Percentiles rank a stretch among this genome's conserved stretches.
Conservation (phyloP, 2,113 vertebrate species). For the Willisornis vidua region DNA sequence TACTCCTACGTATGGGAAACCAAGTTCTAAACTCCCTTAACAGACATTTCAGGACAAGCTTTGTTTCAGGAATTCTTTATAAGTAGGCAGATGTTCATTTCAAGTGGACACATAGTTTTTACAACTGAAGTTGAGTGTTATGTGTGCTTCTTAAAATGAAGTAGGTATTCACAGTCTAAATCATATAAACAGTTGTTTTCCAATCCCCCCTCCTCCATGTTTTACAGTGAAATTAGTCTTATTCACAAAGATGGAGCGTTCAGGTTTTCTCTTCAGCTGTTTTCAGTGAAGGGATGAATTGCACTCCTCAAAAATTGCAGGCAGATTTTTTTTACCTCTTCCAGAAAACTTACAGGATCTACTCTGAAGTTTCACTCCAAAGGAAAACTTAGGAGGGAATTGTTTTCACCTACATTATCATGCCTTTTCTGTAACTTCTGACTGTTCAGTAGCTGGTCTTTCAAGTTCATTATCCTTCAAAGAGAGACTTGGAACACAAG, state of each 20-base stretch:
- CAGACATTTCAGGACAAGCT: neutral
- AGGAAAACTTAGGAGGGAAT: neutral
- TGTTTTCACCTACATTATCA: neutral
- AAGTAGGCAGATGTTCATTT: neutral
- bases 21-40: neutral
- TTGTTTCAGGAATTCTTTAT: neutral
- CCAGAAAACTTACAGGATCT: neutral
- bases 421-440: neutral
- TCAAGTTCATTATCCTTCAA: neutral
- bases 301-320: neutral
- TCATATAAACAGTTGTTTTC: neutral
- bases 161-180: neutral
- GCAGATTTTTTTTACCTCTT: neutral
- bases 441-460: neutral
- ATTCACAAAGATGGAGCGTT: neutral
- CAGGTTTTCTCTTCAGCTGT: neutral
- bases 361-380: neutral
- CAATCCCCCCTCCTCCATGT: accelerated
- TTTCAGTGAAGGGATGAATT: neutral
- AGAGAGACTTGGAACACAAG: neutral
- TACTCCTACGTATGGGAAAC: neutral
- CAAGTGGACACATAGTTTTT: neutral
- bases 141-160: neutral
- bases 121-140: neutral
- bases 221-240: neutral